phyloP scores from a whole-genome alignment of 2,113 vertebrate genomes.

The Lampris incognitus region DNA sequence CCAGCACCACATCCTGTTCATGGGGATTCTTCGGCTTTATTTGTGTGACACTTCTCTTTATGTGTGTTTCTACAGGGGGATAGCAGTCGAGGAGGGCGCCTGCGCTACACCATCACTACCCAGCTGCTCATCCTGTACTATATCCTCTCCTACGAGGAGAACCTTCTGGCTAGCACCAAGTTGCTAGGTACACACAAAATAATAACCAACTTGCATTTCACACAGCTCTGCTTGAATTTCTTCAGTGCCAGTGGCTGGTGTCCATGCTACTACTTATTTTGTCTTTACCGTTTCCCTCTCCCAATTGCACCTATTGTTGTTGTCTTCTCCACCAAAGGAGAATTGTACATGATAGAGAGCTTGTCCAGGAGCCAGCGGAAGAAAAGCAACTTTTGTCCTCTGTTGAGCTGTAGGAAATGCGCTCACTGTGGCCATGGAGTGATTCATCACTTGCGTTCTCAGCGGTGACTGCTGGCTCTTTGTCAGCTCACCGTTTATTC shows the following conservation, averaged over 20 bases:
- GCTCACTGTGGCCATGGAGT: conserved; percentile 54
- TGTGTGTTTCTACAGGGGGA: conserved; percentile 82
- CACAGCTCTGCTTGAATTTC: neutral
- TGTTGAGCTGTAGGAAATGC: conserved; percentile 57
- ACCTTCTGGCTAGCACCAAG: conserved; percentile 94
- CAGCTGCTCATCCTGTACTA: conserved; percentile 97
- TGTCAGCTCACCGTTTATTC: conserved; percentile 2
- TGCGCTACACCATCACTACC: conserved; percentile 91
- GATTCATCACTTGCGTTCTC: conserved; percentile 59
- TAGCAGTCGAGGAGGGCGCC: conserved; percentile 75
- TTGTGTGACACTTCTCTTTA: conserved; percentile 7
- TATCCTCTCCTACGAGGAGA: conserved; percentile 95
- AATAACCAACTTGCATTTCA: conserved; percentile 4
- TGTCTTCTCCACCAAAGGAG: conserved; percentile 45
- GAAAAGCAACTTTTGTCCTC: conserved; percentile 58
- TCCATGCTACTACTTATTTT: conserved; percentile 29
- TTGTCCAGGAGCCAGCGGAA: conserved; percentile 39
- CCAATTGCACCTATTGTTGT: conserved; percentile 38
- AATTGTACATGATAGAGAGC: conserved; percentile 37
- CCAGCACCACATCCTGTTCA: too few relatives aligned
- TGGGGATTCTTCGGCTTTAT: too few relatives aligned
- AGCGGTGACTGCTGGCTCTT: conserved; percentile 36
- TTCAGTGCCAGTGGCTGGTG: conserved; percentile 32
- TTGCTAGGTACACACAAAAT: conserved; percentile 85
- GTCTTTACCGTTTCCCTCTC: neutral